These are phyloP conservation scores for Agrochola lota DNA, from an alignment of 2,888 invertebrate genomes.

Conservation along the genomic window DNA sequence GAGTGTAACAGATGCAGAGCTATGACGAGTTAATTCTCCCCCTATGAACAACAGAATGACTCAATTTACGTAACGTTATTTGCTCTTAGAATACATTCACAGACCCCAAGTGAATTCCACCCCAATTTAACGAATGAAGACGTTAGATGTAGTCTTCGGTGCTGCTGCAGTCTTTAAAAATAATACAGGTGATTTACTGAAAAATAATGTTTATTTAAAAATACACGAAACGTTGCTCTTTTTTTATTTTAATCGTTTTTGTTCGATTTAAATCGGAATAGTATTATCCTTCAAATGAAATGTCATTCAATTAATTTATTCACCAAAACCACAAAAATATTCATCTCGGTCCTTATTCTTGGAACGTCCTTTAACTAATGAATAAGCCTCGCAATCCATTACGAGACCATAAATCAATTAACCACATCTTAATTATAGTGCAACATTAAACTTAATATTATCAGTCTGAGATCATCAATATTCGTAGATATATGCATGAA, in stretches of 20 bases:
- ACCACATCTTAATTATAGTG: slow-evolving; percentile 48
- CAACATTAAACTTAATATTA: slow-evolving; percentile 36
- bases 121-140: slow-evolving; percentile 45
- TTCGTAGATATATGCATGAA: slow-evolving; percentile 38
- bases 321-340: slow-evolving; percentile 14
- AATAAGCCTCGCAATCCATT: slow-evolving; percentile 33
- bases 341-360: slow-evolving; percentile 8
- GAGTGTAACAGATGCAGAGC: slow-evolving; percentile 9
- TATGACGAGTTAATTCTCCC: slow-evolving; percentile 23
- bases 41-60: slow-evolving; percentile 34
- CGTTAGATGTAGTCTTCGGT: slow-evolving; percentile 9
- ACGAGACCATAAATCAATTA: slow-evolving; percentile 42
- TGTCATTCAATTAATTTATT: slow-evolving; percentile 20
- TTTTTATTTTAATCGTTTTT: not conserved
- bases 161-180: slow-evolving; percentile 1
- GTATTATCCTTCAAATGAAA: slow-evolving; percentile 5
- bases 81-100: slow-evolving; percentile 43
- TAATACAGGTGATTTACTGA: not conserved
- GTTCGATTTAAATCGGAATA: not conserved
- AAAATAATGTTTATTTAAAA: not conserved
- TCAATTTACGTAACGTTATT: slow-evolving; percentile 46
- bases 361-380: slow-evolving; percentile 19
- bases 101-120: slow-evolving; percentile 34
- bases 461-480: slow-evolving; percentile 24
- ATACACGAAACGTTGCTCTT: not conserved